A percentile compares a stretch with the other conserved stretches of the same genome.
Evolutionary conservation across 2,888 invertebrate genomes (phyloP).

Genomic region (Clitarchus hookeri): DNA sequence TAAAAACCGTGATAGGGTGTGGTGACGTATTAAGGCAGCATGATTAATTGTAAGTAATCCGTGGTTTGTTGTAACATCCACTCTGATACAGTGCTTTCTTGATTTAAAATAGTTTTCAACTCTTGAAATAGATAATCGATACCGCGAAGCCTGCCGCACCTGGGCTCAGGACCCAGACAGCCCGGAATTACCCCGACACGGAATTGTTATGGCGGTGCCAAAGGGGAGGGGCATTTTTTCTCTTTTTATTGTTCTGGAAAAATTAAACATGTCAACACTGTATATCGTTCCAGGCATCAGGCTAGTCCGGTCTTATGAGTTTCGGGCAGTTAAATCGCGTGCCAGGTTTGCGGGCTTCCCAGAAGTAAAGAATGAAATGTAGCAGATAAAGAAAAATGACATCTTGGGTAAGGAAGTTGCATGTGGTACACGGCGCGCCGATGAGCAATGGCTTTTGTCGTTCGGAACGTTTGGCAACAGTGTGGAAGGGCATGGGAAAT

Average conservation of each 20-base stretch:
- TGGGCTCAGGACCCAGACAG: neutral
- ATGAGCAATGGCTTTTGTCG: neutral
- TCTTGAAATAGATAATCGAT: slow-evolving; percentile 8
- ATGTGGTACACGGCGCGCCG: neutral
- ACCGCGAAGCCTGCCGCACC: neutral
- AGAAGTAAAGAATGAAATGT: neutral
- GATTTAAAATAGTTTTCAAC: neutral
- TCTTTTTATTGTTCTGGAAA: slow-evolving; percentile 19
- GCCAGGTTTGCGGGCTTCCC: neutral
- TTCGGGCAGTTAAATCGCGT: neutral
- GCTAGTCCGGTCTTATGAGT: neutral
- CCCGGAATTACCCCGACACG: neutral
- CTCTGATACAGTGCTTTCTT: neutral
- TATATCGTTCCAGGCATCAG: slow-evolving; percentile 21
- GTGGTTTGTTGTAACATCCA: neutral
- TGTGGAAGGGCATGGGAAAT: slow-evolving; percentile 18
- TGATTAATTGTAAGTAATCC: neutral
- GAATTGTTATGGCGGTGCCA: neutral
- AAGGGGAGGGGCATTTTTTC: neutral
- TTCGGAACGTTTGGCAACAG: slow-evolving; percentile 12
- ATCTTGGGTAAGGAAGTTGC: neutral
- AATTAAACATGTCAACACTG: slow-evolving; percentile 26
- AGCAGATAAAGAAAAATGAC: neutral
- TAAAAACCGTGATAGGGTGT: neutral
- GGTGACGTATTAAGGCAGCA: neutral